A percentile compares a stretch with the other conserved stretches of the same genome.
Conservation (phyloP, 2,888 invertebrate species). For the Copidosoma aretas region DNA sequence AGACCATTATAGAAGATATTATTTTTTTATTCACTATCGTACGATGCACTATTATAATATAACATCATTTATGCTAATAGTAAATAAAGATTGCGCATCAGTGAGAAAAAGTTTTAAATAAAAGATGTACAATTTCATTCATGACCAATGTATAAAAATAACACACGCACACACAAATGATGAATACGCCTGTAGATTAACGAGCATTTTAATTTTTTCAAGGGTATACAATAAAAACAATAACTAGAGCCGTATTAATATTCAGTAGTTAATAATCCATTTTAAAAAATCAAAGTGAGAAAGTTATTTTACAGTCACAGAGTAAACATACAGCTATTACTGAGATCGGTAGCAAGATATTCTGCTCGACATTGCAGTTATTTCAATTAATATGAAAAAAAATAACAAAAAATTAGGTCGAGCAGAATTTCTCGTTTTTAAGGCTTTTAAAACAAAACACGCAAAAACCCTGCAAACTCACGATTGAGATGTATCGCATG, state of each 20-base stretch:
- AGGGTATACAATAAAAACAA: conserved; percentile 35
- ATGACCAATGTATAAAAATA: conserved; percentile 15
- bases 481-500: conserved; percentile 13
- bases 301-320: conserved; percentile 47
- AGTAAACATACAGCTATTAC: conserved; percentile 48
- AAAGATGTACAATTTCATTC: too few relatives aligned
- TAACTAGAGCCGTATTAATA: conserved; percentile 31
- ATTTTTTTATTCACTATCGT: too few relatives aligned
- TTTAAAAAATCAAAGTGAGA: conserved; percentile 20
- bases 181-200: too few relatives aligned
- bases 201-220: conserved; percentile 27
- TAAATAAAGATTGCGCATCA: too few relatives aligned
- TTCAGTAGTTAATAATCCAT: conserved; percentile 25
- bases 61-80: too few relatives aligned
- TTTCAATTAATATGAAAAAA: conserved; percentile 32
- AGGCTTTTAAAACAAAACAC: not conserved
- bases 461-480: not conserved
- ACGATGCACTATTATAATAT: too few relatives aligned
- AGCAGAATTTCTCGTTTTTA: not conserved
- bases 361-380: conserved; percentile 49
- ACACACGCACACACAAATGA: conserved; percentile 38
- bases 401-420: conserved; percentile 3
- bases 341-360: conserved; percentile 57
- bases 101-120: too few relatives aligned
- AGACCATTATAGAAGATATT: too few relatives aligned